Evolutionary conservation across 1,140 invertebrate genomes (phyloP).

Genomic region (Littorina saxatilis): DNA sequence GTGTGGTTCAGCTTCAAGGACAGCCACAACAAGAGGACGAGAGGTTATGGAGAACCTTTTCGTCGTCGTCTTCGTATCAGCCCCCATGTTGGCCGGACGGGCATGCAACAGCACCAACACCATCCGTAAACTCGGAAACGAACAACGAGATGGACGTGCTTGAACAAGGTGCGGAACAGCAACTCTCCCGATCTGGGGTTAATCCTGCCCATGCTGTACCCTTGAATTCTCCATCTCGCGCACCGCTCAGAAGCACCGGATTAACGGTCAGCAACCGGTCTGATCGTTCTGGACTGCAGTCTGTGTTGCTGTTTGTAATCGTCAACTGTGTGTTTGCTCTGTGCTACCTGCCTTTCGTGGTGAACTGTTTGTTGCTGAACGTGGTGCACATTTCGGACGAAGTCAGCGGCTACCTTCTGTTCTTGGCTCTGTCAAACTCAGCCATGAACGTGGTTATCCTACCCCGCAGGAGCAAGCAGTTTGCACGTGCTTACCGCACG

Average conservation of each 20-base stretch:
- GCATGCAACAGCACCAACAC: too few relatives aligned
- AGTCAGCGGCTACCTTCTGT: not conserved
- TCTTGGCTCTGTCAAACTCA: conserved; percentile 18
- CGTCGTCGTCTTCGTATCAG: too few relatives aligned
- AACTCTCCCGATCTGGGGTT: too few relatives aligned
- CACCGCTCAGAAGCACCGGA: too few relatives aligned
- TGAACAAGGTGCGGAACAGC: too few relatives aligned
- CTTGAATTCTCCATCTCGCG: too few relatives aligned
- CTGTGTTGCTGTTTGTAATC: conserved; percentile 4
- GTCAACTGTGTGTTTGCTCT: conserved; percentile 29
- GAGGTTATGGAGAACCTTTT: too few relatives aligned
- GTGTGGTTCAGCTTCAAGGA: too few relatives aligned
- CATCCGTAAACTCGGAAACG: not conserved
- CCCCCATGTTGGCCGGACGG: too few relatives aligned
- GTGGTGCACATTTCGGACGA: not conserved
- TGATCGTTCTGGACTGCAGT: not conserved
- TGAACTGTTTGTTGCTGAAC: not conserved
- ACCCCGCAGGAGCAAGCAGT: not conserved
- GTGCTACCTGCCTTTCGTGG: conserved; percentile 2
- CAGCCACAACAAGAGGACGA: too few relatives aligned
- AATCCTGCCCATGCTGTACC: too few relatives aligned
- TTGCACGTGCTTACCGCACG: not conserved
- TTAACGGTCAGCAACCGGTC: not conserved
- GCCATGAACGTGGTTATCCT: conserved; percentile 30
- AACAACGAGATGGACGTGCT: too few relatives aligned